Conservation (phyloP, 2,888 invertebrate genomes). For the Agonopterix heracliana region DNA sequence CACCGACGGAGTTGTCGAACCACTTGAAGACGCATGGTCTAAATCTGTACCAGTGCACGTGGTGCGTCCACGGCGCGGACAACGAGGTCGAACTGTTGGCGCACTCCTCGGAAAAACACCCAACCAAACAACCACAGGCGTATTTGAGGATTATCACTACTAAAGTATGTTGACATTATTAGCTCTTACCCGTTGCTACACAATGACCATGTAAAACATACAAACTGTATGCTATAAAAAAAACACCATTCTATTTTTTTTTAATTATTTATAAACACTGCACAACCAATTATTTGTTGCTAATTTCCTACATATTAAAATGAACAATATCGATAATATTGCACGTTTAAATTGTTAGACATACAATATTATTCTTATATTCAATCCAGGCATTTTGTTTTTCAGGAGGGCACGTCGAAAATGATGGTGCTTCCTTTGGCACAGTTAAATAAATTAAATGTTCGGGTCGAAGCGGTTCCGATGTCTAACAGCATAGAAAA, state of each 20-base stretch:
- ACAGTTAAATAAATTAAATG: slow-evolving; percentile 42
- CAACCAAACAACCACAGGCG: slow-evolving; percentile 52
- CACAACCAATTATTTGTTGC: too few relatives aligned
- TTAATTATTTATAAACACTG: background rate
- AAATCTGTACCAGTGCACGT: slow-evolving; percentile 61
- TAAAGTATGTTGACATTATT: slow-evolving; percentile 35
- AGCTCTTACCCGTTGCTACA: background rate
- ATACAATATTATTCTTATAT: background rate
- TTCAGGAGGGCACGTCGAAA: slow-evolving; percentile 49
- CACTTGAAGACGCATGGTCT: slow-evolving; percentile 56
- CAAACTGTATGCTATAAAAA: too few relatives aligned
- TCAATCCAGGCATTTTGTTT: background rate
- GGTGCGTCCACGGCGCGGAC: slow-evolving; percentile 57
- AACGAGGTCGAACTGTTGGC: slow-evolving; percentile 45
- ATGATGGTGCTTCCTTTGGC: slow-evolving; percentile 53
- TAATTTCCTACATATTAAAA: too few relatives aligned
- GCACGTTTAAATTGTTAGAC: too few relatives aligned
- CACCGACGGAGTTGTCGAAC: slow-evolving; percentile 37
- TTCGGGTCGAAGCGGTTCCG: slow-evolving; percentile 29
- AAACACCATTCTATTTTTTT: background rate
- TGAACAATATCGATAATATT: too few relatives aligned
- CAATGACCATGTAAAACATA: too few relatives aligned
- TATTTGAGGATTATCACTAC: slow-evolving; percentile 54
- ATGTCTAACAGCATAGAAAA: slow-evolving; percentile 30
- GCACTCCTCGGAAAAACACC: slow-evolving; percentile 58